phyloP scores from a whole-genome alignment of 1,140 invertebrate species.

The Heliconius melpomene region DNA sequence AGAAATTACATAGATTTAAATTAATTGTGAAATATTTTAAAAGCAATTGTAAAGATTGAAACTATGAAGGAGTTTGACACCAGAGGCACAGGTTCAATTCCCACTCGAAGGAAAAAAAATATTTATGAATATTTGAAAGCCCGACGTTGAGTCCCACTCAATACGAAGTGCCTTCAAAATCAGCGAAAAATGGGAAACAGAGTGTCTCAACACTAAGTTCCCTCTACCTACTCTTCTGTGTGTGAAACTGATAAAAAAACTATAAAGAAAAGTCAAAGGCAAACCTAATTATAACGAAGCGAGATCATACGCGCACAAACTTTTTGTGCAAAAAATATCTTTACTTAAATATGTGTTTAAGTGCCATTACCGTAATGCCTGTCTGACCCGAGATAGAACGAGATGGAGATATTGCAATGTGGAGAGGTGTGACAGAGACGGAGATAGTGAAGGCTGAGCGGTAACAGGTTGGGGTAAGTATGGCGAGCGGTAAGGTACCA shows the following conservation, averaged over 20 bases:
- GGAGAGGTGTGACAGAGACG: conserved; percentile 49
- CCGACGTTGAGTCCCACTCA: too few species aligned
- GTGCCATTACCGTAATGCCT: conserved; percentile 78
- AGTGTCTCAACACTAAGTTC: too few species aligned
- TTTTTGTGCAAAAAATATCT: conserved; percentile 74
- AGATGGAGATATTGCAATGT: conserved; percentile 47
- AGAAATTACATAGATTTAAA: neutral
- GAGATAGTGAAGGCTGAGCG: conserved; percentile 67
- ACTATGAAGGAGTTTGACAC: too few species aligned
- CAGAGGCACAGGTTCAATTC: too few species aligned
- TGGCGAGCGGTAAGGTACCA: conserved; percentile 71
- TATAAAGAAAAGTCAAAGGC: conserved; percentile 21
- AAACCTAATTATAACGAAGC: conserved; percentile 44
- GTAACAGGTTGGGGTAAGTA: conserved; percentile 78
- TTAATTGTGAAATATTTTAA: neutral
- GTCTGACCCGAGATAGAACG: conserved; percentile 69
- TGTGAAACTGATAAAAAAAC: too few species aligned
- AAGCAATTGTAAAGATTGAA: neutral
- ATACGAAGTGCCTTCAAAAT: too few species aligned
- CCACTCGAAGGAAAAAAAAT: too few species aligned
- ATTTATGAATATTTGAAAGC: too few species aligned
- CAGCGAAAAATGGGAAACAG: too few species aligned
- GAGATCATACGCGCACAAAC: conserved; percentile 54
- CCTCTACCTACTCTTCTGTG: too few species aligned
- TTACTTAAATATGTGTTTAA: conserved; percentile 80